phyloP scores from a whole-genome alignment of 53 echinoderm and acorn worm species.

The Patiria pectinifera region DNA sequence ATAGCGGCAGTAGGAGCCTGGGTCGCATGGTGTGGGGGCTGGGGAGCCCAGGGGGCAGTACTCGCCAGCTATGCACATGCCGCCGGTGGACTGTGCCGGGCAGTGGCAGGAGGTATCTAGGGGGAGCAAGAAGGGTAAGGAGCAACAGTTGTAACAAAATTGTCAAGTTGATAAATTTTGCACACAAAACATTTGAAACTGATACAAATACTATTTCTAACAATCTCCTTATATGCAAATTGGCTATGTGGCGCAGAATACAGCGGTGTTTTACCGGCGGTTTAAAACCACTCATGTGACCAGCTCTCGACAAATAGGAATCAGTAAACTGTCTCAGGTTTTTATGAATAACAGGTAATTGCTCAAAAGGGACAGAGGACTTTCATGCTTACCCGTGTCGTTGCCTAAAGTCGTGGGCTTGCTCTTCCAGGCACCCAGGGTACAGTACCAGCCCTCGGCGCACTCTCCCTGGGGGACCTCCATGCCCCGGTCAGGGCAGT shows the following conservation, averaged over 20 bases:
- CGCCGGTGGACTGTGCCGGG: slow-evolving; percentile 94
- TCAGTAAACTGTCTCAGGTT: too few species aligned
- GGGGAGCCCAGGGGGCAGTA: slow-evolving; percentile 90
- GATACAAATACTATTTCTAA: not conserved
- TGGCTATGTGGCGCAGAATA: too few species aligned
- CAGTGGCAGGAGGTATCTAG: slow-evolving; percentile 89
- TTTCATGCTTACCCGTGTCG: slow-evolving; percentile 79
- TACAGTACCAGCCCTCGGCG: slow-evolving; percentile 96
- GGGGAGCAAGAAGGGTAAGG: not conserved
- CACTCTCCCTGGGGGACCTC: slow-evolving; percentile 83
- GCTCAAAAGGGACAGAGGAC: not conserved
- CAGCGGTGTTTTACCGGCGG: too few species aligned
- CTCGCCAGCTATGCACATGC: slow-evolving; percentile 90
- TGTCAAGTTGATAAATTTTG: too few species aligned
- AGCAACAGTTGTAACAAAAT: too few species aligned
- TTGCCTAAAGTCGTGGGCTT: slow-evolving; percentile 90
- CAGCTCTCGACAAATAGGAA: too few species aligned
- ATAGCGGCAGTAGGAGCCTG: slow-evolving; percentile 82
- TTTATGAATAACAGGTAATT: too few species aligned
- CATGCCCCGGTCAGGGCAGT: slow-evolving; percentile 92
- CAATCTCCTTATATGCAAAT: too few species aligned
- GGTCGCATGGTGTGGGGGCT: slow-evolving; percentile 83
- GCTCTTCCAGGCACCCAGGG: slow-evolving; percentile 90
- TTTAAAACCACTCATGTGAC: too few species aligned
- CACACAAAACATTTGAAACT: too few species aligned